Base-by-base conservation (phyloP, 2,888 invertebrate genomes). In the Rutpela maculata region DNA sequence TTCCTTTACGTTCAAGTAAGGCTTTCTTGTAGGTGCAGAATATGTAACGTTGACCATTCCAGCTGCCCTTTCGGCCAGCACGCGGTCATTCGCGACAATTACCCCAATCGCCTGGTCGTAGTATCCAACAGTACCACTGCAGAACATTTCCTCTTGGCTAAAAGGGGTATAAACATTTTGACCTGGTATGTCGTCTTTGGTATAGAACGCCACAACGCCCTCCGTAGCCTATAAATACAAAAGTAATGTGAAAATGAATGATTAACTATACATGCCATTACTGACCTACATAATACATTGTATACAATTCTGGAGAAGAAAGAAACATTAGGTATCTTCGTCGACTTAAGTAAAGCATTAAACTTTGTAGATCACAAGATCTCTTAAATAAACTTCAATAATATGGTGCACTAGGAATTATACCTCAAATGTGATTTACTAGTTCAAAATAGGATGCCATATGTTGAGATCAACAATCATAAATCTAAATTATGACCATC, bases 101-200 rank as follows among this genome's bases (percentile, higher is more conserved):
- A 97, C 85, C 0, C 95, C 97, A 4, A 96, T 85, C 0, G 96
- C 93, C 85, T 97, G 97, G 0, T 95, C 94, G 79, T 94, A 92
- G 87, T 92, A 95, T 12, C 89, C 86, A 0, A 95, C 91, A 26
- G 89, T 87, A 18, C 91, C 92, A 78, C 90, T 90, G 69, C 91
- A 92, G 71, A 92, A 90, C 11, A 92, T 86, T 86, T 91, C 91
- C 85, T 92, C 92, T 1, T 88, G 86, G 19, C 84, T 75, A 11
- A 77, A 56, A n/a, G 91, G 88, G 3, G 91, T 91, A 83, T 93
- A 94, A 19, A 89, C 88, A 87, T 96, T 96, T 75, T 89, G 90
- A 0, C 95, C 95, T 0, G 95, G 95, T 59, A 96, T 92, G 84
- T 95, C 95, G 84, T 92, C 92, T 6, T 93, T 93, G 3, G 92